These are phyloP conservation scores for Ochropleura leucogaster DNA, from an alignment of 2,888 invertebrate genomes.

Conservation along the genomic window DNA sequence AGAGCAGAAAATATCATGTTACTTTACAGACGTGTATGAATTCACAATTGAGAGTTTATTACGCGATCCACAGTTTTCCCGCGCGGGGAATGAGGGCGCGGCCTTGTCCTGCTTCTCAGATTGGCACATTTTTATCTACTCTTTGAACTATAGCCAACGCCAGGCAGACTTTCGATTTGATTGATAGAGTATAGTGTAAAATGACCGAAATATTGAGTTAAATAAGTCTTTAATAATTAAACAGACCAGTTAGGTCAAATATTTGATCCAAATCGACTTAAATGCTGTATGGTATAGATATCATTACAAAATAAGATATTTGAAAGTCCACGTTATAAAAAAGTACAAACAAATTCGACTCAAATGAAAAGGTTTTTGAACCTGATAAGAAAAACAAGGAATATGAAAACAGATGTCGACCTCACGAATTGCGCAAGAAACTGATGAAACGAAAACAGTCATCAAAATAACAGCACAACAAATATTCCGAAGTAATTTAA, in stretches of 20 bases:
- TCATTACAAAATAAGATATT: neutral
- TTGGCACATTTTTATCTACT: constrained; percentile 89
- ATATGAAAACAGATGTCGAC: neutral
- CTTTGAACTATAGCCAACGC: constrained; percentile 81
- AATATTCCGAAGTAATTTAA: constrained; percentile 30
- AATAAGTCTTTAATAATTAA: neutral
- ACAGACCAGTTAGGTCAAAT: neutral
- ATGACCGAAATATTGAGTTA: constrained; percentile 4
- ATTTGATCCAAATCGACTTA: neutral
- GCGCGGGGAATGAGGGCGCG: constrained; percentile 83
- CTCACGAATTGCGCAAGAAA: neutral
- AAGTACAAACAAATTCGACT: neutral
- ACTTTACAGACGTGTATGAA: constrained; percentile 64
- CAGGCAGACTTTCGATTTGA: constrained; percentile 71
- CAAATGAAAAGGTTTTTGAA: neutral
- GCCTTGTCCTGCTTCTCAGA: constrained; percentile 87
- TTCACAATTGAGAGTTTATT: constrained; percentile 78
- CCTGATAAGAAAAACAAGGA: constrained; percentile 10
- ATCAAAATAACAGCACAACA: constrained; percentile 14
- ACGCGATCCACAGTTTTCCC: constrained; percentile 78
- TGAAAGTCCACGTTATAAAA: neutral
- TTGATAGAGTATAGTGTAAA: constrained; percentile 67
- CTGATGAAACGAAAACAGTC: constrained; percentile 13
- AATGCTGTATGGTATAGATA: neutral
- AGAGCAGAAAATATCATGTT: constrained; percentile 63